Conservation (phyloP, 2,888 invertebrate genomes). For the Macrosoma leucophasiata region DNA sequence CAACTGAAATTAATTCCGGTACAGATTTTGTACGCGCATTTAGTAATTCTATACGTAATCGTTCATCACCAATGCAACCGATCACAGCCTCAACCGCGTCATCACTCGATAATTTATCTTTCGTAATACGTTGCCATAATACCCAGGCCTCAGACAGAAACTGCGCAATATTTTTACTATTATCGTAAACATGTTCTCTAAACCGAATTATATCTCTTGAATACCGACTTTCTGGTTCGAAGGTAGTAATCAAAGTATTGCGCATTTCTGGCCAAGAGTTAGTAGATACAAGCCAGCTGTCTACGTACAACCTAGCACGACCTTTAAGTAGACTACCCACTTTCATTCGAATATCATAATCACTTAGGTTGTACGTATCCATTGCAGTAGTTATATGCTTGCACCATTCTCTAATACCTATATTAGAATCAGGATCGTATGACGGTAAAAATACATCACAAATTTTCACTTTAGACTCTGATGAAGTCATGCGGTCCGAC, state of each 20-base stretch:
- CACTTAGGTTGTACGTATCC: slow-evolving; percentile 21
- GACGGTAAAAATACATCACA: slow-evolving; percentile 29
- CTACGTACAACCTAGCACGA: slow-evolving; percentile 28
- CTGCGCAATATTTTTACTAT: slow-evolving; percentile 26
- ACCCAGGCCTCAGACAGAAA: slow-evolving; percentile 30
- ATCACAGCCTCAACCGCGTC: not conserved
- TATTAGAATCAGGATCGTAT: slow-evolving; percentile 27
- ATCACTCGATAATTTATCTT: slow-evolving; percentile 25
- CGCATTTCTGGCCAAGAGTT: slow-evolving; percentile 25
- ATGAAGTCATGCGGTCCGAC: slow-evolving; percentile 23
- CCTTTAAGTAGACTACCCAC: slow-evolving; percentile 27
- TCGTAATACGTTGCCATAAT: slow-evolving; percentile 28
- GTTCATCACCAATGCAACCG: slow-evolving; percentile 24
- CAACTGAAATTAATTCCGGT: slow-evolving; percentile 25
- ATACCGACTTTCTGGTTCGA: slow-evolving; percentile 31
- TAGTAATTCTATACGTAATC: slow-evolving; percentile 28
- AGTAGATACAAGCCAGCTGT: slow-evolving; percentile 27
- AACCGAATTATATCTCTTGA: slow-evolving; percentile 28
- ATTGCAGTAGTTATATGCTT: slow-evolving; percentile 25
- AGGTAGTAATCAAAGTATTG: slow-evolving; percentile 19
- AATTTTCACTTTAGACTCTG: slow-evolving; percentile 21
- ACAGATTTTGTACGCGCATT: slow-evolving; percentile 21
- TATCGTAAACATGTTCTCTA: slow-evolving; percentile 28
- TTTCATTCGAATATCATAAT: slow-evolving; percentile 28
- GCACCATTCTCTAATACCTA: slow-evolving; percentile 30